phyloP scores from a whole-genome alignment of 30 jellyfish, hydroid and myxozoan species.

The Nemopilema nomurai region DNA sequence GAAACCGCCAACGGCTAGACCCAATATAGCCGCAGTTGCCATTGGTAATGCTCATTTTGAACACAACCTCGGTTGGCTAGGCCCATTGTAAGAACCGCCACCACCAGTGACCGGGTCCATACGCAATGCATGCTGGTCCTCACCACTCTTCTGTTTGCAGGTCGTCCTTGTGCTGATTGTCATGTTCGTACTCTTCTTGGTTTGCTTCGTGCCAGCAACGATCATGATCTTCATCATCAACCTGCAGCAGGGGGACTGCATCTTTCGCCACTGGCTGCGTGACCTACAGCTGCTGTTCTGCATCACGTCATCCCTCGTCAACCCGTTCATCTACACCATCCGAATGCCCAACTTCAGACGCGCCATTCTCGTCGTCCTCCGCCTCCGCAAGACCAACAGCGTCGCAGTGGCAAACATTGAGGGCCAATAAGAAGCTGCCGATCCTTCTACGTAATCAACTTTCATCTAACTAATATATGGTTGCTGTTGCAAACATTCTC shows the following conservation, averaged over 20 bases:
- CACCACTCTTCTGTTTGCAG: background rate
- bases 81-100: background rate
- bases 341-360: constrained; percentile 64
- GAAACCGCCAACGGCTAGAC: too few relatives aligned
- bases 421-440: background rate
- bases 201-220: constrained; percentile 63
- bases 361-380: constrained; percentile 42
- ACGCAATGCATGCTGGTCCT: too few relatives aligned
- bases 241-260: constrained; percentile 60
- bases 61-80: background rate
- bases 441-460: too few relatives aligned
- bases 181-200: constrained; percentile 40
- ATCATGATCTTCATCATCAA: constrained; percentile 66
- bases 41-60: background rate
- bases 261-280: constrained; percentile 60
- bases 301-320: constrained; percentile 66
- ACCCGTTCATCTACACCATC: constrained; percentile 67
- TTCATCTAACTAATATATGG: too few relatives aligned
- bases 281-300: constrained; percentile 59
- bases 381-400: background rate
- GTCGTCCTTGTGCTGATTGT: constrained; percentile 38
- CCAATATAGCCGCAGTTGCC: background rate
- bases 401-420: constrained; percentile 14
- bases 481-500: too few relatives aligned
- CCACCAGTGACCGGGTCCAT: too few relatives aligned